Evolutionary conservation across 2,113 vertebrate species (phyloP).

Genomic region (Gavialis gangeticus): DNA sequence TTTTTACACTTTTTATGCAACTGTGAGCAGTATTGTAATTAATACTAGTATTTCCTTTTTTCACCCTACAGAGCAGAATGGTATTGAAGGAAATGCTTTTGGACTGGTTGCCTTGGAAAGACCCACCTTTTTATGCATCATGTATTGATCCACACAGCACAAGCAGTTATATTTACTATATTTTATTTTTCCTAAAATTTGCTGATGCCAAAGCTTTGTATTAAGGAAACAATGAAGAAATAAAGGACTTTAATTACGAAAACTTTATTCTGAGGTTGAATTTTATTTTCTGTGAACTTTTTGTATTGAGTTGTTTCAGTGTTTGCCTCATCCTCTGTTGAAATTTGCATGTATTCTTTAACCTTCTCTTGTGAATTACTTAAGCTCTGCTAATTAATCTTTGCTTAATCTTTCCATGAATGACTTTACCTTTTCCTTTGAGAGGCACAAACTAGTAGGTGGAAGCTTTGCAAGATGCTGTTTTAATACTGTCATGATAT

Average conservation of each 20-base stretch:
- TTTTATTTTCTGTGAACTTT: slow-evolving; percentile 40
- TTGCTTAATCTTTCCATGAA: not conserved
- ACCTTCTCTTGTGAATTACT: not conserved
- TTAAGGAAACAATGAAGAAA: slow-evolving; percentile 82
- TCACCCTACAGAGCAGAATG: slow-evolving; percentile 83
- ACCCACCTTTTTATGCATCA: slow-evolving; percentile 84
- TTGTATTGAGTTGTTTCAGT: not conserved
- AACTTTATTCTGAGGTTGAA: slow-evolving; percentile 14
- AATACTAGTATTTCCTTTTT: slow-evolving; percentile 69
- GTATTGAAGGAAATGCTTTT: slow-evolving; percentile 84
- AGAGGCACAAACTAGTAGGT: not conserved
- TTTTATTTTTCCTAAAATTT: slow-evolving; percentile 86
- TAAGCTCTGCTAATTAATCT: too few species aligned
- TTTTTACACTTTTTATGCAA: slow-evolving; percentile 7
- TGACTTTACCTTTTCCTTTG: not conserved
- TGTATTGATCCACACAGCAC: slow-evolving; percentile 83
- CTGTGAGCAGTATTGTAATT: slow-evolving; percentile 20
- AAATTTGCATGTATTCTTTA: not conserved
- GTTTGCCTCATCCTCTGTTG: not conserved
- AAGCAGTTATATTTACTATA: slow-evolving; percentile 83
- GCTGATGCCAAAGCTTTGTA: slow-evolving; percentile 88
- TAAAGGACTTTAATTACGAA: slow-evolving; percentile 67
- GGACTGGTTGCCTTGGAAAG: slow-evolving; percentile 76
- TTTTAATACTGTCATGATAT: not conserved
- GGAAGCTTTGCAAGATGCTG: not conserved